Evolutionary conservation across 2,888 invertebrate species (phyloP), one percentile per base, ranked within the genome.

Genomic region (Pinctada fucata): DNA sequence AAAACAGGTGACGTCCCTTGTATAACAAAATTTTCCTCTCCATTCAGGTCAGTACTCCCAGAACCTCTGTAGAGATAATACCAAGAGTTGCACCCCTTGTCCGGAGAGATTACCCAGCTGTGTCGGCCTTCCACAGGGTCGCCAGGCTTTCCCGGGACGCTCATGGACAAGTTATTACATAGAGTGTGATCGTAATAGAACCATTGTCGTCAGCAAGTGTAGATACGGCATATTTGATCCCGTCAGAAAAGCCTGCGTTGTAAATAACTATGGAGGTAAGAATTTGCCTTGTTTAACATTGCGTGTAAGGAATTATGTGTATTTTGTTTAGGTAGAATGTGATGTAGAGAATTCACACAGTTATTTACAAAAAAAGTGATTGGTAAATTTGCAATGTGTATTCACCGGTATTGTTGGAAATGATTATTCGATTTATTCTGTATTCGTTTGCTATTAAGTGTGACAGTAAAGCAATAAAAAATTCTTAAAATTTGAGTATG

Each of bases 131-230:
- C 69, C 73, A 3, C 80, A 86, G 52, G 86, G 86, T 6, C 82
- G 84, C 69, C 84, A 87, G 65, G 79, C 84, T 2, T 85, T 84
- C 79, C 86, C 86, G 4, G 80, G 80, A 13, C 73, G 84, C 13
- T 81, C 84, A n/a, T 80, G 85, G 78, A 85, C 86, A 4, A 81
- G 83, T 13, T 84, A 84, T 63, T 87, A 87, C 69, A 85, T 87
- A 81, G 83, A 83, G 3, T 87, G 87, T 72, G 78, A 85, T 10
- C 81, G 83, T 13, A 85, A 87, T 70, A 82, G 87, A 68, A 87
- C 87, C 2, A 81, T 84, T 52, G 83, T 83, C n/a, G 84, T 86
- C 3, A 83, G 83, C 3, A 82, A 83, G 31, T 86, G 86, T 77
- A 78, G 82, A 13, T 69, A 72, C 78, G 83, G 13, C 66, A 58